Conservation (phyloP, 2,113 vertebrate species). For the Tragulus kanchil region DNA sequence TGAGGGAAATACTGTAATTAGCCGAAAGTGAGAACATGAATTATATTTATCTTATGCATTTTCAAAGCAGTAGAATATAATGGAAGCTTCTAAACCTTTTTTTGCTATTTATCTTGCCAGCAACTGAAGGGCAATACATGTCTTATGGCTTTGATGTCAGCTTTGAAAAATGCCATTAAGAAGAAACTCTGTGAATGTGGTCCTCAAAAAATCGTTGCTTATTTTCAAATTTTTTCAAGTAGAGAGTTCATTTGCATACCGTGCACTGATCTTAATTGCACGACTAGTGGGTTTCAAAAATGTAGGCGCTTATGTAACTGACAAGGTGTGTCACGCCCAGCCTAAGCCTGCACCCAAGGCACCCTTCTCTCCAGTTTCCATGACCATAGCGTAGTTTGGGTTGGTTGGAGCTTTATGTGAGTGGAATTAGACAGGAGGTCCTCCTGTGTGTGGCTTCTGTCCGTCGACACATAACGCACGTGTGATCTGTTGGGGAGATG, state of each 20-base stretch:
- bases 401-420: background rate
- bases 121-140: background rate
- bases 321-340: background rate
- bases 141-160: background rate
- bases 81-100: background rate
- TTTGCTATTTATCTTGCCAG: constrained; percentile 23
- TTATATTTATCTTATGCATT: constrained; percentile 41
- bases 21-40: constrained; percentile 32
- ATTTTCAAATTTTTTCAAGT: constrained; percentile 38
- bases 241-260: background rate
- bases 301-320: background rate
- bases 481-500: background rate
- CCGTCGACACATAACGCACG: background rate
- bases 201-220: constrained; percentile 11
- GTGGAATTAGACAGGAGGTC: background rate
- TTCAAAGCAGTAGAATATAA: background rate
- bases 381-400: background rate
- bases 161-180: constrained; percentile 50
- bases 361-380: background rate
- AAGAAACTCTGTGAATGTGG: background rate
- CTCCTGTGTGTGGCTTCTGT: background rate
- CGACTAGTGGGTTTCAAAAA: background rate
- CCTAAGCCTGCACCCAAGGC: too few species aligned
- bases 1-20: constrained; percentile 73
- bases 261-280: background rate